A percentile compares a stretch with the other conserved stretches of the same genome.
Evolutionary conservation across 1,140 invertebrate species (phyloP).

Genomic region (Cyphomyrmex costatus): DNA sequence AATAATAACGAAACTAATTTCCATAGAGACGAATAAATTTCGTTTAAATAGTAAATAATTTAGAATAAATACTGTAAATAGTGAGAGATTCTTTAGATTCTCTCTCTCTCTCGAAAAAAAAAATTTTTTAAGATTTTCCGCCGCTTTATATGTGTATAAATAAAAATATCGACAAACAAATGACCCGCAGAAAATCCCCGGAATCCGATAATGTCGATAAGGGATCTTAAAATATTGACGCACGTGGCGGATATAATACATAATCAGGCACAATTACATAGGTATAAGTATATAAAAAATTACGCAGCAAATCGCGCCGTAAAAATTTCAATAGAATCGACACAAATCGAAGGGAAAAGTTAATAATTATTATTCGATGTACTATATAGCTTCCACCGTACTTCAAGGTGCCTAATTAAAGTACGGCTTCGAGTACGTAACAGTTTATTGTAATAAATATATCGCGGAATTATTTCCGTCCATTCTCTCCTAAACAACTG

Average conservation of each 20-base stretch:
- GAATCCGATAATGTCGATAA: conserved; percentile 23
- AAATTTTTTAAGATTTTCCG: background rate
- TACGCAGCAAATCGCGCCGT: background rate
- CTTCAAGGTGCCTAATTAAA: background rate
- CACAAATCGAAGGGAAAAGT: conserved; percentile 18
- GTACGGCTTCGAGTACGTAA: background rate
- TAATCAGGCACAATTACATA: background rate
- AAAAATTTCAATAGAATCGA: background rate
- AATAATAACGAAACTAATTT: background rate
- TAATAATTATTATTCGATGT: background rate
- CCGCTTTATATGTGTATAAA: background rate
- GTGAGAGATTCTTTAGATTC: background rate
- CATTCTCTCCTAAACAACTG: background rate
- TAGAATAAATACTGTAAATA: background rate
- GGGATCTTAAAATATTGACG: background rate
- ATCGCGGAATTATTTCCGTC: background rate
- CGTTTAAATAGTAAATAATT: background rate
- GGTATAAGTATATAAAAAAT: background rate
- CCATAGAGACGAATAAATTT: background rate
- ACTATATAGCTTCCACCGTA: background rate
- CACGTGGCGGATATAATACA: background rate
- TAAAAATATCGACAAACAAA: background rate
- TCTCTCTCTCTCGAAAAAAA: background rate
- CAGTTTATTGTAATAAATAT: background rate
- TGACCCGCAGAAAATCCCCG: background rate